These are phyloP conservation scores for Drosophila meridionalis DNA, from an alignment of 2,888 invertebrate species.

Conservation along the genomic window DNA sequence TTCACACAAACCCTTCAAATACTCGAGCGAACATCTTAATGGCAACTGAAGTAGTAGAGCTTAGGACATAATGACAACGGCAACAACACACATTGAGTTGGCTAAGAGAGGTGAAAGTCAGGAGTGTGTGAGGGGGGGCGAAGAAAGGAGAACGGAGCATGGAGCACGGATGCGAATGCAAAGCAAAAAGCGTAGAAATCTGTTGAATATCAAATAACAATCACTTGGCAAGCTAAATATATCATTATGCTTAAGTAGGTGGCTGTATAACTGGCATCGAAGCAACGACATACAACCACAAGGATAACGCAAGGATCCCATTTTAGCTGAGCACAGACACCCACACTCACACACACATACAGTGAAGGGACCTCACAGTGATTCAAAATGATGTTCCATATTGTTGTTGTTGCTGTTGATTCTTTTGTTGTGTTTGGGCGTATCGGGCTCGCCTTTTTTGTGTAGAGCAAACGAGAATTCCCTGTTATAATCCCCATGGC, in stretches of 20 bases:
- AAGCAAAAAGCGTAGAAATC: conserved; percentile 63
- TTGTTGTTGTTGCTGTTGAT: conserved; percentile 20
- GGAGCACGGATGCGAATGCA: neutral
- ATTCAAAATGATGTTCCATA: conserved; percentile 48
- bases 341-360: conserved; percentile 5
- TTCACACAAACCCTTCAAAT: conserved; percentile 40
- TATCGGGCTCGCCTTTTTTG: conserved; percentile 61
- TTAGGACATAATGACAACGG: conserved; percentile 64
- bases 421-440: conserved; percentile 49
- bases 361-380: conserved; percentile 10
- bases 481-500: conserved; percentile 68
- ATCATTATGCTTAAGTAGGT: conserved; percentile 78
- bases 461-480: conserved; percentile 53
- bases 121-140: no score
- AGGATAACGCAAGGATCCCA: conserved; percentile 55
- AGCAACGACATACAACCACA: conserved; percentile 29
- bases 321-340: conserved; percentile 55
- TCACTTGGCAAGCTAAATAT: conserved; percentile 80
- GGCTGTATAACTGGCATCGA: conserved; percentile 48
- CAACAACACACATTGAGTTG: conserved; percentile 51
- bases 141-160: no score
- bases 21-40: conserved; percentile 40
- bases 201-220: conserved; percentile 83
- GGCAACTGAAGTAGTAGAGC: conserved; percentile 34
- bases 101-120: conserved; percentile 13